Base-by-base conservation (phyloP, 2,888 invertebrate genomes). In the Iselma pallidipennis region DNA sequence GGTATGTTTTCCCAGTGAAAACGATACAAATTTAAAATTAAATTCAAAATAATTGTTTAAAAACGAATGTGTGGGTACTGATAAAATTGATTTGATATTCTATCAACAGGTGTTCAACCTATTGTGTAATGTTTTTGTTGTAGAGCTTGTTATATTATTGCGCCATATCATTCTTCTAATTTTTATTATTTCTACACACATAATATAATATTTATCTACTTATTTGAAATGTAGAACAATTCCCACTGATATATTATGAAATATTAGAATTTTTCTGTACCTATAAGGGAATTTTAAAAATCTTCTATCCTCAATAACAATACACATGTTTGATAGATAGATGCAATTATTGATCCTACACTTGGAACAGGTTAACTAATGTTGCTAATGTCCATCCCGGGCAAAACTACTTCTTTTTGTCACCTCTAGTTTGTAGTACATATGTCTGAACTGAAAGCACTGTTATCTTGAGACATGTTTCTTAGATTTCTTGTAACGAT, bases 381-480 rank as follows among this genome's bases (percentile, higher is more conserved):
- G 62, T 68, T 59, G 59, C 54, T 26, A 9, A 42, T 67, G 61
- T 51, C 67, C 66, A 65, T 67, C 55, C 63, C 67, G 52, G 66
- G 66, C 54, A 56, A 67, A 65, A 67, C 67, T 16, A 58, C 63
- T 64, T 59, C 42, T 63, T 64, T 64, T 57, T 65, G 58, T 58
- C 63, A 52, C 59, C 54, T 54, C 60, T 63, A 65, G 68, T 66
- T 68, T 66, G 68, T 68, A 59, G 54, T 68, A 68, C 68, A 67
- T 66, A 65, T 66, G 68, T 66, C 61, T 62, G 61, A 61, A 57
- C 55, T 61, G 61, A 29, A 9, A 29, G 61, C 51, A 62, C 65
- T 55, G 61, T 60, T 59, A 61, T 55, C 57, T 31, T 33, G 23
- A n/a, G 16, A n/a, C n/a, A n/a, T 59, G 19, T 56, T 57, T 51